Conservation (phyloP, 2,113 vertebrate species). For the Oceanodroma tethys region DNA sequence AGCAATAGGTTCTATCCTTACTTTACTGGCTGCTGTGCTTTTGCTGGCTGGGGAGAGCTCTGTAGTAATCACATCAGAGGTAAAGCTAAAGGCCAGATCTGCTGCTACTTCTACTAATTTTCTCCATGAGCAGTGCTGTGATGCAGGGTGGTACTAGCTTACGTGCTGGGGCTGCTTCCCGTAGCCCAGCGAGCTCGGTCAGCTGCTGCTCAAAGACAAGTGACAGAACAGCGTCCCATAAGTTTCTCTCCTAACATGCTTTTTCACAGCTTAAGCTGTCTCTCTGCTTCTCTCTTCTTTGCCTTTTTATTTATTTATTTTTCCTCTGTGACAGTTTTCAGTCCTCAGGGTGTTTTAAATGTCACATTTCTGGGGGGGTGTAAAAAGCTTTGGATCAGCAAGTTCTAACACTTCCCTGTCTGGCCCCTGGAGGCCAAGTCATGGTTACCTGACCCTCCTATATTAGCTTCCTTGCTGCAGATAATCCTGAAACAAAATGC, state of each 20-base stretch:
- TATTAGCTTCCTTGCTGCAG: not conserved
- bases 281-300: not conserved
- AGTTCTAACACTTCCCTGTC: not conserved
- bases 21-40: not conserved
- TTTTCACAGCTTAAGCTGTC: not conserved
- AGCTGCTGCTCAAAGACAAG: not conserved
- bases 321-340: not conserved
- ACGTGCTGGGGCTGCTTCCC: not conserved
- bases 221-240: not conserved
- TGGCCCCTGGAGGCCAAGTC: not conserved
- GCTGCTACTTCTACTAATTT: accelerated
- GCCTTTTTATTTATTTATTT: not conserved
- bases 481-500: not conserved
- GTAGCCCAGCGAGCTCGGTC: not conserved
- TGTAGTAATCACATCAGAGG: not conserved
- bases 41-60: not conserved
- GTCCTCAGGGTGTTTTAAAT: not conserved
- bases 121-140: not conserved
- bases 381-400: not conserved
- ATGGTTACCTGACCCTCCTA: not conserved
- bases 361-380: not conserved
- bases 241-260: not conserved
- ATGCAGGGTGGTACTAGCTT: not conserved
- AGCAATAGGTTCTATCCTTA: not conserved
- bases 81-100: not conserved